phyloP scores from a whole-genome alignment of 2,113 vertebrate species.

The Azemiops feae region DNA sequence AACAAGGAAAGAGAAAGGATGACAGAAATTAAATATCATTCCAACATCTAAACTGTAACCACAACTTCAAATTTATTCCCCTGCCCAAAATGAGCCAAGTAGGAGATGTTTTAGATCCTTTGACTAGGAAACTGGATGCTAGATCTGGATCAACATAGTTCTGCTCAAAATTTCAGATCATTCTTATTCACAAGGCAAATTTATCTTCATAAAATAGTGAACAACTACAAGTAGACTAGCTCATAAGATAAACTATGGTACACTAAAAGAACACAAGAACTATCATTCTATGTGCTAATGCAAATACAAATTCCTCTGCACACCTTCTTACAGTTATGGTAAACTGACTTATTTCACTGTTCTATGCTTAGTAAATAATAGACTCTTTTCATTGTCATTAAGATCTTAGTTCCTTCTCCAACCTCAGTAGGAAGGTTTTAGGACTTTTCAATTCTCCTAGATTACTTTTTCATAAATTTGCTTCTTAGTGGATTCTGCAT shows the following conservation, averaged over 20 bases:
- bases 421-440: not conserved
- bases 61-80: conserved; percentile 9
- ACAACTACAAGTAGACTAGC: not conserved
- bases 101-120: not conserved
- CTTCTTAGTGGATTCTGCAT: not conserved
- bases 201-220: not conserved
- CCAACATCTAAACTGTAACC: not conserved
- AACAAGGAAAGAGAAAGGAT: not conserved
- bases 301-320: not conserved
- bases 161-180: not conserved
- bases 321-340: not conserved
- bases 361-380: not conserved
- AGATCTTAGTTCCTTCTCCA: not conserved
- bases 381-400: not conserved
- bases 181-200: not conserved
- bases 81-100: not conserved
- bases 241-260: not conserved
- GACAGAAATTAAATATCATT: conserved; percentile 42
- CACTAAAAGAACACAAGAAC: not conserved
- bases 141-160: not conserved
- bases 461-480: not conserved
- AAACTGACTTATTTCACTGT: not conserved
- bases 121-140: not conserved
- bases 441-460: not conserved
- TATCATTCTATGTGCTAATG: not conserved